phyloP scores from a whole-genome alignment of 2,113 vertebrate genomes.

The Petaurus breviceps region DNA sequence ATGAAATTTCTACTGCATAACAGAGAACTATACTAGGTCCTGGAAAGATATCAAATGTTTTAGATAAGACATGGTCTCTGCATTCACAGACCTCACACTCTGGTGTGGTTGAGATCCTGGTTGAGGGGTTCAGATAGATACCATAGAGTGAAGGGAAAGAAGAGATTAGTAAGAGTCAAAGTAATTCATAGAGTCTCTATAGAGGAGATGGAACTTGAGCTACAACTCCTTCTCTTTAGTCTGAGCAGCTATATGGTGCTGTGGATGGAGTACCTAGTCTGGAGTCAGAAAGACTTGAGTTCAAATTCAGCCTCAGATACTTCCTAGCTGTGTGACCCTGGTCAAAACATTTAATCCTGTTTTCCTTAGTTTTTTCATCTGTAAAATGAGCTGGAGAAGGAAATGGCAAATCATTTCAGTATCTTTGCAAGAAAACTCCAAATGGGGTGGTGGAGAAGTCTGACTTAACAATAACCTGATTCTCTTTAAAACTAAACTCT shows the following conservation, averaged over 20 bases:
- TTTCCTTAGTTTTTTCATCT: not conserved
- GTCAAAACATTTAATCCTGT: not conserved
- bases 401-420: not conserved
- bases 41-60: not conserved
- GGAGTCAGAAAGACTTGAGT: too few species aligned
- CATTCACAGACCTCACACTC: not conserved
- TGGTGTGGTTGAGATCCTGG: too few species aligned
- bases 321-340: not conserved
- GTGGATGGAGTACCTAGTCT: too few species aligned
- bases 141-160: not conserved
- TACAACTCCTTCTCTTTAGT: not conserved
- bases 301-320: not conserved
- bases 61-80: not conserved
- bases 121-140: too few species aligned
- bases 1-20: not conserved
- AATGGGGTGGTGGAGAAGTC: not conserved
- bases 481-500: not conserved
- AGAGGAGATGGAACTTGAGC: not conserved
- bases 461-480: not conserved
- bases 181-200: not conserved
- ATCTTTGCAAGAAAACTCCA: too few species aligned
- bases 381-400: not conserved
- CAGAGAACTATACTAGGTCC: not conserved
- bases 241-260: too few species aligned
- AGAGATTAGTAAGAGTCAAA: not conserved